Evolutionary conservation across 2,797 vertebrate genomes (phyloP).

Genomic region (Anabacerthia variegaticeps): DNA sequence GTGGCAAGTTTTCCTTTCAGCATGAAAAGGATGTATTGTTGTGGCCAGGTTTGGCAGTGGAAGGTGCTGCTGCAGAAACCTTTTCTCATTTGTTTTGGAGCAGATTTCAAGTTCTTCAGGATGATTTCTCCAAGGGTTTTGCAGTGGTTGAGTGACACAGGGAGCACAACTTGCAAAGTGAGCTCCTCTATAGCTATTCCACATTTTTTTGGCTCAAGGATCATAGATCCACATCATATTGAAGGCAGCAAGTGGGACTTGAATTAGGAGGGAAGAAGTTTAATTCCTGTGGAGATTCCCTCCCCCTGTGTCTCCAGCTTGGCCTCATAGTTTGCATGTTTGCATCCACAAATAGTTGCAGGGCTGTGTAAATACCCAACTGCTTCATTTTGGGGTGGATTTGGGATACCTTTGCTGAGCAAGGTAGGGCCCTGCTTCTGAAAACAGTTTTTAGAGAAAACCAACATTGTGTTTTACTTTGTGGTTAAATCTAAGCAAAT

Average conservation of each 20-base stretch:
- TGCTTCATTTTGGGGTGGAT: background rate
- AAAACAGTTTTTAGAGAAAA: background rate
- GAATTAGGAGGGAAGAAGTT: background rate
- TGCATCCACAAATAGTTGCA: background rate
- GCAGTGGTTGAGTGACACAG: background rate
- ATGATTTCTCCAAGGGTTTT: rapidly evolving
- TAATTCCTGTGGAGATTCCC: background rate
- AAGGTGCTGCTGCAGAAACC: background rate
- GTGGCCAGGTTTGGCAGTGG: background rate
- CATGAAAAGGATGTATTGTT: rapidly evolving
- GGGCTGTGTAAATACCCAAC: background rate
- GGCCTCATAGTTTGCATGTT: background rate
- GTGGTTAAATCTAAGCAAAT: background rate
- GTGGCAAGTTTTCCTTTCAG: rapidly evolving
- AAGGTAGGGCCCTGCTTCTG: background rate
- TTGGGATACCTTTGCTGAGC: background rate
- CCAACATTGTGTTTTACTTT: background rate
- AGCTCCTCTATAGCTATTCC: background rate
- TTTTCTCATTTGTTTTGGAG: background rate
- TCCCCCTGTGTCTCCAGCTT: background rate
- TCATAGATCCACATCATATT: rapidly evolving
- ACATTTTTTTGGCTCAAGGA: background rate
- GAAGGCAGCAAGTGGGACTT: background rate
- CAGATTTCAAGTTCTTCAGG: background rate
- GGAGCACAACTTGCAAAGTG: background rate